A percentile compares a stretch with the other conserved stretches of the same genome.
Conservation (phyloP, 1,140 invertebrate species). For the Aphaenogaster floridana region DNA sequence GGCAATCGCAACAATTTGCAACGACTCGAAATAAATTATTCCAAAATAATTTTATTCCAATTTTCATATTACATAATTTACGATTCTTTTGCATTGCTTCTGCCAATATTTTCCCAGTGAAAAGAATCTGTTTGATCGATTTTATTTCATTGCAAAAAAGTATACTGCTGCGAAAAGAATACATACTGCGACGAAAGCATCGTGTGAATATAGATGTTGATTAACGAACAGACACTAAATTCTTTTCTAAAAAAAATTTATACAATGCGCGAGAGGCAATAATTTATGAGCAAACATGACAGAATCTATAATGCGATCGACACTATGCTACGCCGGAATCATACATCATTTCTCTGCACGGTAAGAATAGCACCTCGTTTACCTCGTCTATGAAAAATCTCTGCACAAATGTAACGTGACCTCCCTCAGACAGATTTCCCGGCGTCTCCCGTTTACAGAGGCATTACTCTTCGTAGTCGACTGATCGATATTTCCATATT, state of each 20-base stretch:
- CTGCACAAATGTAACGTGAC: slow-evolving; percentile 40
- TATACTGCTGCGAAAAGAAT: background rate
- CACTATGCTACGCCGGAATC: background rate
- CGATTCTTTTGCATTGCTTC: background rate
- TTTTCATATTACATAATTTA: slow-evolving; percentile 6
- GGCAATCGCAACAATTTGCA: background rate
- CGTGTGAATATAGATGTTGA: slow-evolving; percentile 6
- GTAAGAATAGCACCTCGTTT: slow-evolving; percentile 21
- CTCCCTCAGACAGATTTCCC: slow-evolving; percentile 37
- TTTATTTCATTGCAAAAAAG: slow-evolving; percentile 10
- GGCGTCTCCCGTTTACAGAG: slow-evolving; percentile 34
- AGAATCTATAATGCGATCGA: background rate
- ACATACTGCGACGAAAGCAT: background rate
- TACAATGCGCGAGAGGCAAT: background rate
- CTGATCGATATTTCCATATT: slow-evolving; percentile 58
- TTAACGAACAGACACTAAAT: slow-evolving; percentile 3
- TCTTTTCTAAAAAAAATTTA: background rate
- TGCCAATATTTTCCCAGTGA: background rate
- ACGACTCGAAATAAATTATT: slow-evolving; percentile 21
- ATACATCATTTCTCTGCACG: slow-evolving; percentile 18
- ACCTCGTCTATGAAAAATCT: slow-evolving; percentile 45
- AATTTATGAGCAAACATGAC: slow-evolving; percentile 30
- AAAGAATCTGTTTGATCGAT: background rate
- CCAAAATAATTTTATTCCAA: background rate
- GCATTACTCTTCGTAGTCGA: slow-evolving; percentile 19